Evolutionary conservation across 2,113 vertebrate genomes (phyloP).

Genomic region (Carettochelys insculpta): DNA sequence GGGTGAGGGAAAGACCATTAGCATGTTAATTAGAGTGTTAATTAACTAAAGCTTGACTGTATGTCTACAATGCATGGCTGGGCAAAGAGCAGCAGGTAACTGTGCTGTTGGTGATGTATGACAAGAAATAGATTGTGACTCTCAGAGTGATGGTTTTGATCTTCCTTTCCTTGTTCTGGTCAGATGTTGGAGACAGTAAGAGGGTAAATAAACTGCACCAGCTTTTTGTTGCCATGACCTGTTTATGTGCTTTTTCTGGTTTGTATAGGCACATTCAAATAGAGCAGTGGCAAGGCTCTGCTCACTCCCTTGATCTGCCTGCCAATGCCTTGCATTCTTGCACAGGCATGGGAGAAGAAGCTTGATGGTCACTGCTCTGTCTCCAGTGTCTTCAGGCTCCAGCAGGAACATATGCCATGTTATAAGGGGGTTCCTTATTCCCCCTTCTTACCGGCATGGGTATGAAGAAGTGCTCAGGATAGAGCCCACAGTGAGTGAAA

Average conservation of each 20-base stretch:
- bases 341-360: neutral
- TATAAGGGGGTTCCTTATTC: neutral
- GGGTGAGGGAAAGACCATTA: neutral
- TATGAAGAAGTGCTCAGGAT: neutral
- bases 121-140: neutral
- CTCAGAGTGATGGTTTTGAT: neutral
- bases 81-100: neutral
- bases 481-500: neutral
- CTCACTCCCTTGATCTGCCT: neutral
- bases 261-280: neutral
- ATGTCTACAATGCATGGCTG: neutral
- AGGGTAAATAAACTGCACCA: neutral
- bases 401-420: neutral
- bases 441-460: accelerated
- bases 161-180: neutral
- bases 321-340: neutral
- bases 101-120: neutral
- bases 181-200: neutral
- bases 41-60: neutral
- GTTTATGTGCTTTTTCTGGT: neutral
- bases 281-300: neutral
- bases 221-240: neutral
- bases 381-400: neutral
- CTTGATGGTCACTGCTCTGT: neutral
- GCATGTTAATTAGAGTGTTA: neutral